Conservation (phyloP, 2,113 vertebrate genomes). For the Urocitellus parryii region DNA sequence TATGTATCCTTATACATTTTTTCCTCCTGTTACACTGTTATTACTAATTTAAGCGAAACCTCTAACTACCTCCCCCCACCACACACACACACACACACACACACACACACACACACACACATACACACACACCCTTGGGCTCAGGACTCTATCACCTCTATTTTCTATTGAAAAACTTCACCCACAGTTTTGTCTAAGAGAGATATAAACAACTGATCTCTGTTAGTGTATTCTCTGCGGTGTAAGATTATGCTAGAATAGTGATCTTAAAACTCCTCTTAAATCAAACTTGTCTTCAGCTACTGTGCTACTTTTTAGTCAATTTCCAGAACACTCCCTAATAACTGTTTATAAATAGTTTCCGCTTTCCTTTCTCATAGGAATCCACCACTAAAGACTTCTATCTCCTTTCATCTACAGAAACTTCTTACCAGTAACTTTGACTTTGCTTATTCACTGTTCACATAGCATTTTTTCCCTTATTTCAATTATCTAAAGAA, state of each 20-base stretch:
- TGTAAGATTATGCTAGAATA: too few relatives aligned
- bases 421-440: background rate
- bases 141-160: background rate
- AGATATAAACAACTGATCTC: too few relatives aligned
- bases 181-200: too few relatives aligned
- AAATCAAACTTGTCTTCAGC: background rate
- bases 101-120: too few relatives aligned
- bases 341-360: background rate
- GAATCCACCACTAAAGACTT: background rate
- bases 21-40: background rate
- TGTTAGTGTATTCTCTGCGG: background rate
- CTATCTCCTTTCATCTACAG: background rate
- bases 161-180: background rate
- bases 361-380: background rate
- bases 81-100: too few relatives aligned
- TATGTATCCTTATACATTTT: background rate
- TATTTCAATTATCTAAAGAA: background rate
- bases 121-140: background rate
- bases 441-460: background rate
- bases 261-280: background rate
- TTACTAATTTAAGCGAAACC: background rate
- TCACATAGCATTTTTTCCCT: background rate
- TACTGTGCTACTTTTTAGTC: background rate
- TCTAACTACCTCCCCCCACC: too few relatives aligned
- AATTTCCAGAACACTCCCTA: background rate